Evolutionary conservation across 2,888 invertebrate species (phyloP).

Genomic region (Calephelis perditalis): DNA sequence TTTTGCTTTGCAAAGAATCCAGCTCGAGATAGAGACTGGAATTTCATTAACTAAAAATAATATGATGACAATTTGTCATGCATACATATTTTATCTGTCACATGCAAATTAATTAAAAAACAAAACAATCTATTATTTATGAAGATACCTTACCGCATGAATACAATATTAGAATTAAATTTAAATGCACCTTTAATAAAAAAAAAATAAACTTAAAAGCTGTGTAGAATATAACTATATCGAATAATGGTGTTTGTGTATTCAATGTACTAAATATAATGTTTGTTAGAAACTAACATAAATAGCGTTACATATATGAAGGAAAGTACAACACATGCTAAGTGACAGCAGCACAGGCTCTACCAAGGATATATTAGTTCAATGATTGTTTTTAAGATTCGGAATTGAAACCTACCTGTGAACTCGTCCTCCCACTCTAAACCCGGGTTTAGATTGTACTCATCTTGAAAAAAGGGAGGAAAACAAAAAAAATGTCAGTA

Average conservation of each 20-base stretch:
- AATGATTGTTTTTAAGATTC: slow-evolving; percentile 65
- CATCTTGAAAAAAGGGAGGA: slow-evolving; percentile 91
- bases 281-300: slow-evolving; percentile 56
- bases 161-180: slow-evolving; percentile 8
- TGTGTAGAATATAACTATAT: slow-evolving; percentile 13
- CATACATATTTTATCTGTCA: slow-evolving; percentile 62
- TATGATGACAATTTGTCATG: slow-evolving; percentile 58
- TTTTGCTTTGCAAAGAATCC: too few species aligned
- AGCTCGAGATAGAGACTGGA: too few species aligned
- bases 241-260: slow-evolving; percentile 15
- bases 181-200: slow-evolving; percentile 12
- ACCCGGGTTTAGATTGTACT: slow-evolving; percentile 99
- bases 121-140: slow-evolving; percentile 6
- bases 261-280: slow-evolving; percentile 38
- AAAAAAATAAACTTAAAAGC: slow-evolving; percentile 13
- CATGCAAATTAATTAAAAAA: slow-evolving; percentile 47
- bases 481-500: slow-evolving; percentile 77
- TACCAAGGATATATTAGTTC: slow-evolving; percentile 67
- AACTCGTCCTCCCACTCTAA: slow-evolving; percentile 99
- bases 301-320: slow-evolving; percentile 54
- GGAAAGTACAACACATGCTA: slow-evolving; percentile 64
- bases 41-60: too few species aligned
- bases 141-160: slow-evolving; percentile 4
- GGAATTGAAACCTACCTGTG: slow-evolving; percentile 93
- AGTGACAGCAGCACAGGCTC: slow-evolving; percentile 72